Conservation (phyloP, 2,797 vertebrate genomes). For the Kryptopterus vitreolus region DNA sequence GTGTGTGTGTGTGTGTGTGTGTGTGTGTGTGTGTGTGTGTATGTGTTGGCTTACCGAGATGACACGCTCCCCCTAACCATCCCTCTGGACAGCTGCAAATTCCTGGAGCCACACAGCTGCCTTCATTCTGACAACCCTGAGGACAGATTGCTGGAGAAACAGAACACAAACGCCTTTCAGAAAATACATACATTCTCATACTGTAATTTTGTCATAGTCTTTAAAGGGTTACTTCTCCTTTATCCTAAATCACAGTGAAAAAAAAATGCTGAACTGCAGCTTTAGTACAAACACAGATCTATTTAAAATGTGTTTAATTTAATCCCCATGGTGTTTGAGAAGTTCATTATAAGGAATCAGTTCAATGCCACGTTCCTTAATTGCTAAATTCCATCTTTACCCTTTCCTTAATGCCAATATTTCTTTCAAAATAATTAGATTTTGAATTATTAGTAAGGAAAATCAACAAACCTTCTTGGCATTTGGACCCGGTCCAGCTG, state of each 20-base stretch:
- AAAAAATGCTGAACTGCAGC: neutral
- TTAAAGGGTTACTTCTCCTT: neutral
- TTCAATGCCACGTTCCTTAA: neutral
- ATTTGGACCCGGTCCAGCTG: slow-evolving; percentile 83
- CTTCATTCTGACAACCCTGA: slow-evolving; percentile 83
- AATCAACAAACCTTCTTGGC: slow-evolving; percentile 79
- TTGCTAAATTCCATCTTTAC: neutral
- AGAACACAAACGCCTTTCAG: neutral
- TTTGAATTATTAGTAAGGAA: slow-evolving; percentile 29
- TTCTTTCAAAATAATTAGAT: neutral
- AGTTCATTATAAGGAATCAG: neutral
- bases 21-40: neutral
- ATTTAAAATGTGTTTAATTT: neutral
- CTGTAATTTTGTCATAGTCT: neutral
- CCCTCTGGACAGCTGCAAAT: slow-evolving; percentile 86
- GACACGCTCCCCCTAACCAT: slow-evolving; percentile 84
- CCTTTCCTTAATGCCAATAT: neutral
- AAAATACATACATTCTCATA: slow-evolving; percentile 8
- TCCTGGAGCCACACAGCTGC: slow-evolving; percentile 81
- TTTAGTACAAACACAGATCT: neutral
- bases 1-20: slow-evolving; percentile 3
- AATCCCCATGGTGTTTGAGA: neutral
- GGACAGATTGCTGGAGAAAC: slow-evolving; percentile 79
- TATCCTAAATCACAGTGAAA: neutral
- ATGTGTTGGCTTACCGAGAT: slow-evolving; percentile 74